phyloP scores from a whole-genome alignment of 2,797 vertebrate genomes.

The Lutra lutra region DNA sequence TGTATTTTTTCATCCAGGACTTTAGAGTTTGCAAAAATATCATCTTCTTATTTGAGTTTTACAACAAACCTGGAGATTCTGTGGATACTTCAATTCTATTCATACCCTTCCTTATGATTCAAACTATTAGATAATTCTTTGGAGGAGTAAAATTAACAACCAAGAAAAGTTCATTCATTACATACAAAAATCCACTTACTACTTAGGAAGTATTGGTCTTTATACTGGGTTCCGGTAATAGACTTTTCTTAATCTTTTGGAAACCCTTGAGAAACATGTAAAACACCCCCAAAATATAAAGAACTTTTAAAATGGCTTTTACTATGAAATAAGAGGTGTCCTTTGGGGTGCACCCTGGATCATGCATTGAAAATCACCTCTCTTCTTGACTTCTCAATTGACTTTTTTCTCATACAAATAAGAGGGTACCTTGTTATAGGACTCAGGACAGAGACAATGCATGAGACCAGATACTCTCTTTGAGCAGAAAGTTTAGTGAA shows the following conservation, averaged over 20 bases:
- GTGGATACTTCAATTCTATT: neutral
- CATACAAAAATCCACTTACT: neutral
- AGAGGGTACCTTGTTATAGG: neutral
- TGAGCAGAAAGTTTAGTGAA: neutral
- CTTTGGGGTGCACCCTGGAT: neutral
- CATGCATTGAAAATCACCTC: neutral
- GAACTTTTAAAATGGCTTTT: neutral
- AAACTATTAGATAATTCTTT: neutral
- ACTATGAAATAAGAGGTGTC: neutral
- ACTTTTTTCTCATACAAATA: neutral
- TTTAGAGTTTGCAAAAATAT: neutral
- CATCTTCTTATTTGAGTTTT: neutral
- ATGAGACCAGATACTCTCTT: neutral
- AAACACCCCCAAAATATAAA: neutral
- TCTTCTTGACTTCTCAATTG: neutral
- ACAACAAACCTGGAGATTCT: neutral
- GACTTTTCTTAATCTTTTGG: neutral
- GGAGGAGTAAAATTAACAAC: neutral
- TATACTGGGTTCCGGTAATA: neutral
- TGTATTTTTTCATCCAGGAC: neutral
- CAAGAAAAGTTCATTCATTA: neutral
- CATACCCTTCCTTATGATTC: neutral
- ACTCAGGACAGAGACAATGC: neutral
- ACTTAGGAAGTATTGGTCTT: neutral
- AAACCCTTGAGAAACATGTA: neutral